These are phyloP conservation scores for Drosophila biarmipes DNA, from an alignment of 1,140 invertebrate genomes.

Conservation along the genomic window DNA sequence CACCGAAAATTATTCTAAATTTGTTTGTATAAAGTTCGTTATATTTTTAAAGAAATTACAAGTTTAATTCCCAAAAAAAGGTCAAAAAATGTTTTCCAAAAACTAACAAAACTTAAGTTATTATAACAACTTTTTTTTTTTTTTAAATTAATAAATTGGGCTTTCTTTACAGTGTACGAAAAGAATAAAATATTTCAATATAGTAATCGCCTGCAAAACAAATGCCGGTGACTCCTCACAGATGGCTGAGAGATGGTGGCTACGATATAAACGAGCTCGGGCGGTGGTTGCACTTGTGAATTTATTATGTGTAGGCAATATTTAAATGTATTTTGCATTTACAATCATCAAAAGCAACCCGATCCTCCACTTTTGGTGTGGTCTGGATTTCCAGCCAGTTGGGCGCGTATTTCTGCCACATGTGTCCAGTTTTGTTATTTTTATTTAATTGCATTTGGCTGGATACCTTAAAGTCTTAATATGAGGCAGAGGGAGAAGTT, in stretches of 20 bases:
- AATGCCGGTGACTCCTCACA: constrained; percentile 41
- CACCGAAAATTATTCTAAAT: background rate
- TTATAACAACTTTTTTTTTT: background rate
- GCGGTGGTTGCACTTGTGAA: constrained; percentile 30
- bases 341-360: constrained; percentile 49
- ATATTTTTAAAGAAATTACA: no score
- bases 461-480: background rate
- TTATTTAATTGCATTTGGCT: constrained; percentile 8
- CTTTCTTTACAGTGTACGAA: background rate
- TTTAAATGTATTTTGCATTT: constrained; percentile 63
- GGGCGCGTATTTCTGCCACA: constrained; percentile 31
- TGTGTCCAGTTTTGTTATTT: constrained; percentile 19
- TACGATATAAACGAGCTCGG: constrained; percentile 20
- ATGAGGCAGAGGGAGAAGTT: background rate
- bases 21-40: no score
- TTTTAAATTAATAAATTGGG: background rate
- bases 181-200: constrained; percentile 51
- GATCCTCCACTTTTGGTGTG: constrained; percentile 20
- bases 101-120: no score
- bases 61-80: no score
- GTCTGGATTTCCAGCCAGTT: constrained; percentile 24
- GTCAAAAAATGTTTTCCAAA: no score
- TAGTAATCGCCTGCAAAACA: constrained; percentile 46
- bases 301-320: constrained; percentile 54
- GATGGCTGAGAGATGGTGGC: constrained; percentile 61